Base-by-base conservation (phyloP, 2,888 invertebrate genomes). In the Kryphioiulus occultus region DNA sequence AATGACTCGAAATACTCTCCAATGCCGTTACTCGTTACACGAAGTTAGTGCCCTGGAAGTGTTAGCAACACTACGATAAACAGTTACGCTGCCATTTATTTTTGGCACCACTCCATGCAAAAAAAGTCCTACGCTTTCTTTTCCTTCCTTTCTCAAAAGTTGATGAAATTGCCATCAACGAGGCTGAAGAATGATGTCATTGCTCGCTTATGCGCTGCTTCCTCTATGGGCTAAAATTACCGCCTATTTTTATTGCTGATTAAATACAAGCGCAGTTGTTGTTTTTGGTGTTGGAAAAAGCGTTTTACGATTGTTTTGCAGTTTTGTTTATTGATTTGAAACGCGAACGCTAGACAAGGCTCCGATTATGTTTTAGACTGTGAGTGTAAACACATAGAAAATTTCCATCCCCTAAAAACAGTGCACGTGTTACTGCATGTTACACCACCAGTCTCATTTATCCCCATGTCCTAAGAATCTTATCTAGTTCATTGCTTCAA, bases 271-370 rank as follows among this genome's bases (percentile, higher is more conserved):
- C 53, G 53, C 53, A 59, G 53, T 59, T 59, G 53, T 59, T 59
- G 53, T 59, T 59, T 59, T 59, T 59, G 53, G 53, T 59, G 19
- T 12, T 19, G 53, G 53, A 44, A 59, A 17, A 59, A 59, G 53
- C n/a, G 53, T 59, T 59, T 59, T 59, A 59, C 53, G 53, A 59
- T 59, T 59, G 53, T 59, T 59, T 59, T 59, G 53, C n/a, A 59
- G 53, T 59, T 59, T 59, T 59, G 53, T 59, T 59, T 59, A 59
- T 59, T 59, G 53, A 59, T 59, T 59, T 59, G 53, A 59, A 59
- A 59, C 7, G 53, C 53, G 53, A n/a, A 59, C 53, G 53, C 53
- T 59, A 59, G n/a, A 59, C 53, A 59, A 59, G 53, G 53, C 19
- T 59, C 19, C 53, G 53, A 59, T 59, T 59, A 59, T 59, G 53